Percentiles rank a stretch among this genome's conserved stretches.
phyloP scores from a whole-genome alignment of 2,888 invertebrate species.

The Microctonus aethiopoides region DNA sequence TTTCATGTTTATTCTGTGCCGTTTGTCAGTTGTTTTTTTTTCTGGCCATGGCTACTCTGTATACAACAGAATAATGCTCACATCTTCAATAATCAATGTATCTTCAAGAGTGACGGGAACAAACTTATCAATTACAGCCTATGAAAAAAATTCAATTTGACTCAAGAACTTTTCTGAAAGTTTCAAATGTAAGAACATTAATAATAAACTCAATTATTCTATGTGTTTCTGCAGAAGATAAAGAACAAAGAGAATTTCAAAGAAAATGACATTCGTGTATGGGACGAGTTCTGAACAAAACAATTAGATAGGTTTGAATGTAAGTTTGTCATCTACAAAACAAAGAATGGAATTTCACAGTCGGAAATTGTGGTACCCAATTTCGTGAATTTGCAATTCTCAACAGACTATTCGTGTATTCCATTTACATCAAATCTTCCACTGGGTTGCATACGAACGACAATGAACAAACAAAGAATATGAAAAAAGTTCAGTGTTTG shows the following conservation, averaged over 20 bases:
- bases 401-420: background rate
- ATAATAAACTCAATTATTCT: background rate
- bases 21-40: background rate
- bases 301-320: background rate
- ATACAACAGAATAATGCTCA: background rate
- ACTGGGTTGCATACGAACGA: too few relatives aligned
- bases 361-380: constrained; percentile 18
- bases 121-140: too few relatives aligned
- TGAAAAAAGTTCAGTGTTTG: too few relatives aligned
- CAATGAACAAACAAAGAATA: background rate
- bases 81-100: background rate
- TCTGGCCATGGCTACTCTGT: background rate
- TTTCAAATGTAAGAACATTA: background rate
- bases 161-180: background rate
- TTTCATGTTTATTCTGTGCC: background rate
- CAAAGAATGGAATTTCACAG: constrained; percentile 4
- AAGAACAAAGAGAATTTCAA: background rate
- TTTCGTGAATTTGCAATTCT: constrained; percentile 7
- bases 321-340: background rate
- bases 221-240: background rate
- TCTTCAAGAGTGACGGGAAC: background rate
- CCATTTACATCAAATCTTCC: too few relatives aligned
- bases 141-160: background rate
- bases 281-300: background rate
- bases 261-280: constrained; percentile 10